Evolutionary conservation across 2,113 vertebrate genomes (phyloP).

Genomic region (Bambusicola thoracicus): DNA sequence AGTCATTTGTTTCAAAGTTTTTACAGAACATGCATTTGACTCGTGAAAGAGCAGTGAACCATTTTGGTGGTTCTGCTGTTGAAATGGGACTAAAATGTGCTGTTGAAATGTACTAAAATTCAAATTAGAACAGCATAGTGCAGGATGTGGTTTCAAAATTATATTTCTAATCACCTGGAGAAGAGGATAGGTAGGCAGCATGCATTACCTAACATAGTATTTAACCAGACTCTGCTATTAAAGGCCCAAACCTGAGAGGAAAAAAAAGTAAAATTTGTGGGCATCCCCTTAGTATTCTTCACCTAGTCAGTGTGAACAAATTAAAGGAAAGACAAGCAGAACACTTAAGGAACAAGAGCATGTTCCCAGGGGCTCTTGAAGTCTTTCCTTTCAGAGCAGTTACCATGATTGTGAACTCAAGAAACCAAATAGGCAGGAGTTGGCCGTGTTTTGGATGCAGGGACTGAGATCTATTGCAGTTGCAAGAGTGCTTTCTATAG

Average conservation of each 20-base stretch:
- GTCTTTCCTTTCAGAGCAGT: neutral
- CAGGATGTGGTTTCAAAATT: neutral
- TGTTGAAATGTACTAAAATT: neutral
- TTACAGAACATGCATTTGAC: neutral
- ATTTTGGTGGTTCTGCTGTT: neutral
- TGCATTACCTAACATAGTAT: fast-evolving
- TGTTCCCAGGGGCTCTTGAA: neutral
- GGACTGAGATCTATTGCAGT: neutral
- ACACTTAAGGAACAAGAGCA: fast-evolving
- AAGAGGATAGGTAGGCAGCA: neutral
- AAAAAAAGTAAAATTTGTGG: neutral
- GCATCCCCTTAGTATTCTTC: neutral
- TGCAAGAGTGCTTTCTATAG: neutral
- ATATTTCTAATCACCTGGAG: neutral
- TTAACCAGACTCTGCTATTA: neutral
- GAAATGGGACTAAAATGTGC: neutral
- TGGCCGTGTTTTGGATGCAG: neutral
- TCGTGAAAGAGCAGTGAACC: neutral
- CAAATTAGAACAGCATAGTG: neutral
- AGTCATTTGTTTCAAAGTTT: neutral
- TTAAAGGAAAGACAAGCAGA: neutral
- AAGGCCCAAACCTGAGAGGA: neutral
- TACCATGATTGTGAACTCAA: neutral
- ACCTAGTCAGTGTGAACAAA: neutral
- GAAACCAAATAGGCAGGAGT: fast-evolving